A percentile compares a stretch with the other conserved stretches of the same genome.
Conservation (phyloP, 2,797 vertebrate species). For the Acropternis orthonyx region DNA sequence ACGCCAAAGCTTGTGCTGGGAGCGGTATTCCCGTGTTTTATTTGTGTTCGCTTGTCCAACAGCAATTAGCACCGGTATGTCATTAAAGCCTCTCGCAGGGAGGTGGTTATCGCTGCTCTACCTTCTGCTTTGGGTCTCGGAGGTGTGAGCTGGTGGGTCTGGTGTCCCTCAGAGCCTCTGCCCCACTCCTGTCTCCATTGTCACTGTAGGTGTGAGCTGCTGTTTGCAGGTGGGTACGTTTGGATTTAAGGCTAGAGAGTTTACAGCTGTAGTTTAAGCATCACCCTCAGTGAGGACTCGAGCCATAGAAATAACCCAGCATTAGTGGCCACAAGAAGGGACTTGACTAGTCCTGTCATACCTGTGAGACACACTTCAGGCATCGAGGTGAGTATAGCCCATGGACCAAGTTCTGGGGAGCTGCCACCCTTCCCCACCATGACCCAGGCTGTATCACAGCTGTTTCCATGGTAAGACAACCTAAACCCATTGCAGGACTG, state of each 20-base stretch:
- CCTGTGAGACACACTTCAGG: rapidly evolving
- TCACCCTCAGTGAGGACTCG: background rate
- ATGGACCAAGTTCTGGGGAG: rapidly evolving
- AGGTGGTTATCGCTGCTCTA: background rate
- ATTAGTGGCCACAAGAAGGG: background rate
- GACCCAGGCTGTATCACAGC: background rate
- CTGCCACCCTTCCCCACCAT: too few species aligned
- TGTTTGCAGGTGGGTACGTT: rapidly evolving
- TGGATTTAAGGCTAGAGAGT: background rate
- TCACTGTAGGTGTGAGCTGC: rapidly evolving
- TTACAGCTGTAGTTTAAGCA: background rate
- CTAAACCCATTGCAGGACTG: background rate
- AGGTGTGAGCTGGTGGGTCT: rapidly evolving
- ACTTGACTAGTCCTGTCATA: background rate
- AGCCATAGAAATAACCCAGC: background rate
- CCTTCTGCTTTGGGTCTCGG: background rate
- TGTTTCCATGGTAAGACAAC: rapidly evolving
- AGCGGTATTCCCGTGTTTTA: background rate
- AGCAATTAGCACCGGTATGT: background rate
- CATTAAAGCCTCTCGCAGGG: background rate
- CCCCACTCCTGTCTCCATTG: rapidly evolving
- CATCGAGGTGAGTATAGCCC: background rate
- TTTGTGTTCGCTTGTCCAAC: background rate
- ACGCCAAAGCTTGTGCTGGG: background rate
- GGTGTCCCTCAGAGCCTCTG: background rate